These are phyloP conservation scores for Acanthochromis polyacanthus DNA, from an alignment of 2,113 vertebrate species.

Conservation along the genomic window DNA sequence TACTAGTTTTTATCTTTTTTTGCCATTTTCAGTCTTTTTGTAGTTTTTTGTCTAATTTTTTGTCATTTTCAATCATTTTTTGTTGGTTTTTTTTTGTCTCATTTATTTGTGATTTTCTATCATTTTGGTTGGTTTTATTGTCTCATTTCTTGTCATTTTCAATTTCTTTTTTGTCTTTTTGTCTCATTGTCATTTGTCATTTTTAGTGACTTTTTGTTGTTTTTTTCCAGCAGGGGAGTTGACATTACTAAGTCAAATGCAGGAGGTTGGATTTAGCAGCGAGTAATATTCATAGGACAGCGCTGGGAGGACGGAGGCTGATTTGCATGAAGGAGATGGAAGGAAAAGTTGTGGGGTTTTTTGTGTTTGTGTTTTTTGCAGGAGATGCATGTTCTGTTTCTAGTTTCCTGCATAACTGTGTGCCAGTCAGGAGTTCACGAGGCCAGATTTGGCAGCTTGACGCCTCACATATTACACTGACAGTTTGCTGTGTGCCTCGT, in stretches of 20 bases:
- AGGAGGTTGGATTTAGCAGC: constrained; percentile 71
- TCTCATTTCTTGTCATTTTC: no score
- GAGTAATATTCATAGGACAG: constrained; percentile 67
- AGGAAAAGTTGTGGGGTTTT: not conserved
- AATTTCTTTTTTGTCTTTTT: no score
- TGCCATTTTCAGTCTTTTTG: no score
- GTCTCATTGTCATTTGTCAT: no score
- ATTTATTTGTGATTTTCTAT: no score
- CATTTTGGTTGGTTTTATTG: no score
- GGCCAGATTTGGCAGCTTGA: constrained; percentile 44
- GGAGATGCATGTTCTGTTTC: constrained; percentile 4
- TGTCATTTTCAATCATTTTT: no score
- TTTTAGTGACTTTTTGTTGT: constrained; percentile 64
- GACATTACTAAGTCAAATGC: constrained; percentile 83
- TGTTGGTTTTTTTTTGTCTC: no score
- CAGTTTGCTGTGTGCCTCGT: constrained; percentile 33
- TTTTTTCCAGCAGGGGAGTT: constrained; percentile 67
- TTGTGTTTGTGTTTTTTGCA: no score
- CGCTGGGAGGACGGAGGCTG: constrained; percentile 54
- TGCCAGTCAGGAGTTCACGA: constrained; percentile 40
- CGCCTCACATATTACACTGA: constrained; percentile 39
- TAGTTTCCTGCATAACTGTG: constrained; percentile 6
- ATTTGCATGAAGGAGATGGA: constrained; percentile 60
- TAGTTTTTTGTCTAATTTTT: no score
- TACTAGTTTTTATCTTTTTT: no score